Percentiles rank a stretch among this genome's conserved stretches.
Evolutionary conservation across 2,797 vertebrate species (phyloP).

Genomic region (Tauraco hartlaubi): DNA sequence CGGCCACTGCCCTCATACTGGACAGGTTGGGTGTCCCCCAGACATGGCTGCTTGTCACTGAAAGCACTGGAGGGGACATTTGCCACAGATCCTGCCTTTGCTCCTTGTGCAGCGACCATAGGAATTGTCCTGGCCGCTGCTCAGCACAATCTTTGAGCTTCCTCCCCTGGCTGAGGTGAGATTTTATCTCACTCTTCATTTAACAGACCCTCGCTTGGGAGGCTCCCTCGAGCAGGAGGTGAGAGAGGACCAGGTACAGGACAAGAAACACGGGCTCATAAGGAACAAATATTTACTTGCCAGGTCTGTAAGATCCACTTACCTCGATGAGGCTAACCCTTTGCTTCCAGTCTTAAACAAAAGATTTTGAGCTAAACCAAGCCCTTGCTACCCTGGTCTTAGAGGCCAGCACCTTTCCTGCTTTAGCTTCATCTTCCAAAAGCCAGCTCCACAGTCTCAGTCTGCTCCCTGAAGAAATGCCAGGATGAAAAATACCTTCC

Average conservation of each 20-base stretch:
- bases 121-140: fast-evolving
- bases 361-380: background rate
- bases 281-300: background rate
- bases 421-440: background rate
- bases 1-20: fast-evolving
- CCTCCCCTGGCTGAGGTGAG: background rate
- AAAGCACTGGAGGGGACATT: background rate
- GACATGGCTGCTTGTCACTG: background rate
- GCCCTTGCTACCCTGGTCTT: background rate
- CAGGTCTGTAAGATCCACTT: background rate
- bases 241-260: background rate
- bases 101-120: background rate
- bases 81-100: background rate
- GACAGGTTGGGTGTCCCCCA: background rate
- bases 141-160: background rate
- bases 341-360: background rate
- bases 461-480: background rate
- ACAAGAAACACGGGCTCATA: background rate
- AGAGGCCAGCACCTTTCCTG: background rate
- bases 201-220: background rate
- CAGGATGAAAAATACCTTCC: background rate
- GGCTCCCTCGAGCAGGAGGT: background rate
- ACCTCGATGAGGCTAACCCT: background rate
- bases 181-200: background rate
- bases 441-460: background rate